Evolutionary conservation across 2,888 invertebrate species (phyloP).

Genomic region (Clivina fossor): DNA sequence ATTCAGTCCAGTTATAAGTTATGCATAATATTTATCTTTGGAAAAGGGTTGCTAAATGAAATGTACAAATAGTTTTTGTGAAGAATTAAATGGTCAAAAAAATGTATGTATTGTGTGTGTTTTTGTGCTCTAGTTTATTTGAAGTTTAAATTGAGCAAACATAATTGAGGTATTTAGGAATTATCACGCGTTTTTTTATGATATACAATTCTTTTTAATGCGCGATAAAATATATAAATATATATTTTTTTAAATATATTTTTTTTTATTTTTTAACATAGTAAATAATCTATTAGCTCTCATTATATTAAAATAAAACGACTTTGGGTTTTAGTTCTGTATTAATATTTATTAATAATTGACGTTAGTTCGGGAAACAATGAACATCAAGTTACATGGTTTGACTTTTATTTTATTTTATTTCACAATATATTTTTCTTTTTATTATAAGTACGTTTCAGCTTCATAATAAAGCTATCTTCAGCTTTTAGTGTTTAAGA

Average conservation of each 20-base stretch:
- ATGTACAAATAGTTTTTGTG: background rate
- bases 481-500: too few relatives aligned
- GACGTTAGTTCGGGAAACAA: too few relatives aligned
- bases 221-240: background rate
- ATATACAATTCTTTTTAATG: background rate
- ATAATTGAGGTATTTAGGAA: constrained; percentile 15
- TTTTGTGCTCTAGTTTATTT: constrained; percentile 15
- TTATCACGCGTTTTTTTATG: background rate
- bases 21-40: background rate
- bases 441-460: too few relatives aligned
- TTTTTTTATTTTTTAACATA: too few relatives aligned
- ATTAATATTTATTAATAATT: too few relatives aligned
- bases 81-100: constrained; percentile 18
- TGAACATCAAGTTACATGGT: too few relatives aligned
- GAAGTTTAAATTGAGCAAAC: constrained; percentile 15
- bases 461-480: too few relatives aligned
- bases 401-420: too few relatives aligned
- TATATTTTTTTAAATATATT: background rate
- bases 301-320: background rate
- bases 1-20: too few relatives aligned
- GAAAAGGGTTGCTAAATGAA: constrained; percentile 7
- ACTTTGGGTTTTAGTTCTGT: too few relatives aligned
- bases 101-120: too few relatives aligned
- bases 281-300: background rate
- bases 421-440: too few relatives aligned